phyloP scores from a whole-genome alignment of 2,113 vertebrate species.

The Zonotrichia leucophrys region DNA sequence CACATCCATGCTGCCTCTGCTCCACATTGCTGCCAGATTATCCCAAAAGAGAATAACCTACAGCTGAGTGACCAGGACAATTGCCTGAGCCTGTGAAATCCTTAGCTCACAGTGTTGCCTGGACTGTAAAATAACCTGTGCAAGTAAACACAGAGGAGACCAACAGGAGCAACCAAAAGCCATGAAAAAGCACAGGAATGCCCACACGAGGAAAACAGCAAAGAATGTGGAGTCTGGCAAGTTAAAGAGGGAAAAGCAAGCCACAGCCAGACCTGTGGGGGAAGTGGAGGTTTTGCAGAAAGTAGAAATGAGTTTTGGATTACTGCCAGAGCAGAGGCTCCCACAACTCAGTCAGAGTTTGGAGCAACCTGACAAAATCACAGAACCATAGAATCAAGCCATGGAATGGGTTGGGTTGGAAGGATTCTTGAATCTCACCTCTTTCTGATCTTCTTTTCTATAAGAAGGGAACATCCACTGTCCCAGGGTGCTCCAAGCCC shows the following conservation, averaged over 20 bases:
- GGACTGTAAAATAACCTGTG: background rate
- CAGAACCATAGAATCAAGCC: background rate
- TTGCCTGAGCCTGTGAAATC: background rate
- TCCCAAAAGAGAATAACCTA: background rate
- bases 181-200: background rate
- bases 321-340: background rate
- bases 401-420: background rate
- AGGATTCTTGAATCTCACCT: background rate
- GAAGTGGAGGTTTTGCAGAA: background rate
- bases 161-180: background rate
- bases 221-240: background rate
- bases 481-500: background rate
- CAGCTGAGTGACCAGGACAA: conserved; percentile 1
- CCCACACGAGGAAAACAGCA: background rate
- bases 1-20: background rate
- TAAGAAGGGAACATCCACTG: background rate
- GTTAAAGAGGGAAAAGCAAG: background rate
- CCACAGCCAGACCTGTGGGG: background rate
- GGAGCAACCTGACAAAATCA: background rate
- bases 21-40: conserved; percentile 9
- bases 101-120: background rate
- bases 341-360: background rate
- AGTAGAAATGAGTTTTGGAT: background rate
- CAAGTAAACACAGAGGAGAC: background rate
- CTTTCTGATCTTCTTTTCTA: background rate